These are phyloP conservation scores for Malurus leucopterus DNA, from an alignment of 2,797 vertebrate species.

Conservation along the genomic window DNA sequence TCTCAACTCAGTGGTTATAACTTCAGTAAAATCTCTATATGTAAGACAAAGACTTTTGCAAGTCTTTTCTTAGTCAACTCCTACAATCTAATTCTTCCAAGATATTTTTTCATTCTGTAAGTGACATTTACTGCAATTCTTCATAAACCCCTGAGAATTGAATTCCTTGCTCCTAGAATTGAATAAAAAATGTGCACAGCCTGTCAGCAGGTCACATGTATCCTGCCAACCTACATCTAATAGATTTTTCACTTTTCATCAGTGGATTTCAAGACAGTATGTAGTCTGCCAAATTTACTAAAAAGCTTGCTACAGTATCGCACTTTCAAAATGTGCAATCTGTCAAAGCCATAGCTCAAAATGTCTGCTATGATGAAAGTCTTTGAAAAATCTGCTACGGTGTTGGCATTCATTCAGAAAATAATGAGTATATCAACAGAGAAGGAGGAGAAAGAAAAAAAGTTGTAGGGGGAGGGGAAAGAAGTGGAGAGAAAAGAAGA, in stretches of 20 bases:
- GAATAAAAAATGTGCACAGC: conserved; percentile 57
- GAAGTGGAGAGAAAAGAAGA: not conserved
- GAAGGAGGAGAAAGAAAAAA: not conserved
- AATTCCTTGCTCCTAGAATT: conserved; percentile 28
- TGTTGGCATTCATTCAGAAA: conserved; percentile 55
- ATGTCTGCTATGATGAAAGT: conserved; percentile 13
- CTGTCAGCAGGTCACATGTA: conserved; percentile 67
- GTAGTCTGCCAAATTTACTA: conserved; percentile 63
- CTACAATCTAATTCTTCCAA: conserved; percentile 10
- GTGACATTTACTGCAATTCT: conserved; percentile 54
- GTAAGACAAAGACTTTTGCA: conserved; percentile 35
- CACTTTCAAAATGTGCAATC: conserved; percentile 59
- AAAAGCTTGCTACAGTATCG: conserved; percentile 51
- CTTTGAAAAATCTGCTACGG: conserved; percentile 15
- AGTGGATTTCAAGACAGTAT: conserved; percentile 61
- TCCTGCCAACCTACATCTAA: conserved; percentile 65
- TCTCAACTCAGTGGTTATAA: not conserved
- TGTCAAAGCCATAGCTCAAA: conserved; percentile 51
- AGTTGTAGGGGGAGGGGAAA: not conserved
- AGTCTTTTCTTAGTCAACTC: conserved; percentile 8
- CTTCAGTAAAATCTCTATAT: not conserved
- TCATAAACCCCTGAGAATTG: conserved; percentile 45
- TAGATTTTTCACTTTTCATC: conserved; percentile 70
- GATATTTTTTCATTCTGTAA: conserved; percentile 35
- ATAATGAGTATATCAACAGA: conserved; percentile 44